Conservation (phyloP, 2,888 invertebrate genomes). For the Agrotis ipsilon region DNA sequence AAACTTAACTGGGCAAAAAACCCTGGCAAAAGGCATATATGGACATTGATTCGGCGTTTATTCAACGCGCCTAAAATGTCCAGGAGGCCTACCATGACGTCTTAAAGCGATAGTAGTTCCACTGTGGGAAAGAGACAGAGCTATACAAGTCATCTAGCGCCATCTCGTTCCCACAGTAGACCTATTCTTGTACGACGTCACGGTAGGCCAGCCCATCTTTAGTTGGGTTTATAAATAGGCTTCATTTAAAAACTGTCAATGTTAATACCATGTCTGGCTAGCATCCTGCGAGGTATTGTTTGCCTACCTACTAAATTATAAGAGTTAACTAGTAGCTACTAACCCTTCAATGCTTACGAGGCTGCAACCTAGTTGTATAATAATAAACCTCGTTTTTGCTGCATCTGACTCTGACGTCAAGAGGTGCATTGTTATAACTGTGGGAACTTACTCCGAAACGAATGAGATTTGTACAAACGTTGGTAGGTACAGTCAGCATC, state of each 20-base stretch:
- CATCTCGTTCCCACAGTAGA: too few relatives aligned
- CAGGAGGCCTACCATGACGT: too few relatives aligned
- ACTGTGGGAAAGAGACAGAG: too few relatives aligned
- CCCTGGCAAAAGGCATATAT: too few relatives aligned
- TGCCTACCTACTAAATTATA: conserved; percentile 36
- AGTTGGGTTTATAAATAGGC: conserved; percentile 6
- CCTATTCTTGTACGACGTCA: too few relatives aligned
- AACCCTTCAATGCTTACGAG: conserved; percentile 52
- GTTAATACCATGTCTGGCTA: conserved; percentile 54
- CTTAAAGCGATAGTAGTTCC: too few relatives aligned
- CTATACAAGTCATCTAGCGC: too few relatives aligned
- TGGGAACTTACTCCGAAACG: conserved; percentile 43
- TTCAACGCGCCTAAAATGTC: too few relatives aligned
- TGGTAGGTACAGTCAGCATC: too few relatives aligned
- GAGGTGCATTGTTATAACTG: conserved; percentile 60
- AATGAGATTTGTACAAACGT: conserved; percentile 39
- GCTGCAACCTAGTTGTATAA: conserved; percentile 51
- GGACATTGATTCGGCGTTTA: too few relatives aligned
- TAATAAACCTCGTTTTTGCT: conserved; percentile 52
- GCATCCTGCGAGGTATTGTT: conserved; percentile 54
- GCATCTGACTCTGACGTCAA: conserved; percentile 59
- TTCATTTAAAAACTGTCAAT: conserved; percentile 35
- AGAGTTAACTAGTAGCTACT: conserved; percentile 38
- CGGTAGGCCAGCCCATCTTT: too few relatives aligned
- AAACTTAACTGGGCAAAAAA: too few relatives aligned